These are phyloP conservation scores for Rhinophrynus dorsalis DNA, from an alignment of 2,797 vertebrate species.

Conservation along the genomic window DNA sequence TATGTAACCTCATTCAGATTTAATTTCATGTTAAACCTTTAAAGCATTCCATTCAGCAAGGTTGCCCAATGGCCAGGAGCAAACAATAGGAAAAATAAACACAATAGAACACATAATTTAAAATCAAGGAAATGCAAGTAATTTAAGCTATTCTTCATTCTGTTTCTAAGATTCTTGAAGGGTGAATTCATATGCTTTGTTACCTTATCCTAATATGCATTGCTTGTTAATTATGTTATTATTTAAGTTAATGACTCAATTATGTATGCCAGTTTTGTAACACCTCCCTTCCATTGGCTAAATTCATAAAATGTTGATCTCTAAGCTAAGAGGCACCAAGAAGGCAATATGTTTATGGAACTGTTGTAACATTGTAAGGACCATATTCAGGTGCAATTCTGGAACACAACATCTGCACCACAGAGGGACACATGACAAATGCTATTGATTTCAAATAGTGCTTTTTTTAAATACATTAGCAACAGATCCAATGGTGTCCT, in stretches of 20 bases:
- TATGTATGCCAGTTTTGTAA: slow-evolving; percentile 13
- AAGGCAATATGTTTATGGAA: not conserved
- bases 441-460: too few species aligned
- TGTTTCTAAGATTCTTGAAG: slow-evolving; percentile 31
- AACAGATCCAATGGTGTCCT: too few species aligned
- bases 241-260: slow-evolving; percentile 25
- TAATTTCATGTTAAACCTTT: slow-evolving; percentile 37
- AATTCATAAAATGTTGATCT: slow-evolving; percentile 4
- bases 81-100: slow-evolving; percentile 44
- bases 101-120: slow-evolving; percentile 48
- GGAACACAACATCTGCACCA: too few species aligned
- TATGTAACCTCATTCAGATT: slow-evolving; percentile 36
- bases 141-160: slow-evolving; percentile 40
- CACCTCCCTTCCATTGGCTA: not conserved
- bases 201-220: slow-evolving; percentile 21
- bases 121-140: slow-evolving; percentile 43
- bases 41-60: slow-evolving; percentile 37
- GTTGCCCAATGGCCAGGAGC: slow-evolving; percentile 11
- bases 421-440: too few species aligned
- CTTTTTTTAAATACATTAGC: too few species aligned
- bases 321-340: not conserved
- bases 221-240: slow-evolving; percentile 28
- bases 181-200: slow-evolving; percentile 36
- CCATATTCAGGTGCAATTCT: too few species aligned
- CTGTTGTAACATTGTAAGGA: too few species aligned